Conservation (phyloP, 2,888 invertebrate genomes). For the Philereme transversata region DNA sequence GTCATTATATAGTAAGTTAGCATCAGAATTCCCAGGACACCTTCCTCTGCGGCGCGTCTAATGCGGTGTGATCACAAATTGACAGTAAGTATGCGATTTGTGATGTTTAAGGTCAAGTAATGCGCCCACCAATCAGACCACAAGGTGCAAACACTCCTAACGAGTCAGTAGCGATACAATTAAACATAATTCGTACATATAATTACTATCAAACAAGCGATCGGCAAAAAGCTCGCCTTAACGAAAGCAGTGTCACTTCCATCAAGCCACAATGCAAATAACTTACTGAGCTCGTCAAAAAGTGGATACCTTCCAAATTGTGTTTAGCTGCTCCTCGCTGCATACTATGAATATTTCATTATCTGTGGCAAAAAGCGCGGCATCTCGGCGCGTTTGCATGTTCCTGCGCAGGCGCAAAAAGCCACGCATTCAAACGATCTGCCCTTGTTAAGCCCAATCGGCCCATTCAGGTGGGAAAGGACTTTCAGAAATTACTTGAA, state of each 20-base stretch:
- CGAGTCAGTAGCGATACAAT: conserved; percentile 10
- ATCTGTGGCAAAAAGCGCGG: conserved; percentile 54
- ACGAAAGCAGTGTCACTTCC: conserved; percentile 25
- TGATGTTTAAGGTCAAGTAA: neutral
- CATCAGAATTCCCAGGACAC: too few relatives aligned
- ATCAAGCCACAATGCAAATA: conserved; percentile 39
- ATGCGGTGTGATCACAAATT: too few relatives aligned
- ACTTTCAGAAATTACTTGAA: conserved; percentile 18
- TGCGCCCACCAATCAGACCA: conserved; percentile 10
- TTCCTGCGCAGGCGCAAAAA: conserved; percentile 52
- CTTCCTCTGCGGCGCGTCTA: too few relatives aligned
- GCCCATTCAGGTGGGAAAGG: conserved; percentile 32
- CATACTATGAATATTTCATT: conserved; percentile 71
- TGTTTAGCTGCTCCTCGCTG: conserved; percentile 39
- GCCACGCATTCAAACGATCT: conserved; percentile 54
- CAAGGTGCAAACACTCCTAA: conserved; percentile 3
- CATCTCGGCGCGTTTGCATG: conserved; percentile 51
- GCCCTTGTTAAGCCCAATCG: conserved; percentile 45
- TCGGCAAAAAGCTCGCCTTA: conserved; percentile 28
- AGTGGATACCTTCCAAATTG: conserved; percentile 41
- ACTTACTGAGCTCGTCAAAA: conserved; percentile 42
- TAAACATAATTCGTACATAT: conserved; percentile 10
- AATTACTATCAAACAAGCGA: conserved; percentile 16
- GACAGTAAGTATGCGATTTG: neutral
- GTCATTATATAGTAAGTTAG: too few relatives aligned